A percentile compares a stretch with the other conserved stretches of the same genome.
These are phyloP conservation scores for Prosopocoilus inquinatus DNA, from an alignment of 2,888 invertebrate genomes.

Conservation along the genomic window DNA sequence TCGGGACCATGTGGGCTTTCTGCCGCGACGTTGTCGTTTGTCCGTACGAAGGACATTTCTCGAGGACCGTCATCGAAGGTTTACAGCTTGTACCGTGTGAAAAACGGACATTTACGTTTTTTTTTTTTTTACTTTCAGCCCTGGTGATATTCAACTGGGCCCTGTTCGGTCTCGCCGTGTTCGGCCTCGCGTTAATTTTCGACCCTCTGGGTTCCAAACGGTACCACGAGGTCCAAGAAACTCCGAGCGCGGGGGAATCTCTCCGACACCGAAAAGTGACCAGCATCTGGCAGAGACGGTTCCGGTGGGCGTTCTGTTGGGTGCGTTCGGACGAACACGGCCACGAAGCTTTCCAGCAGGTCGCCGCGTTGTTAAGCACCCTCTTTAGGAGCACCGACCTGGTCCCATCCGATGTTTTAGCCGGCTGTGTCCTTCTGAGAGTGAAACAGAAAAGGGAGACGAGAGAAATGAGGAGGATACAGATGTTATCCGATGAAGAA, in stretches of 20 bases:
- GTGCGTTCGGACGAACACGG: slow-evolving; percentile 71
- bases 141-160: slow-evolving; percentile 82
- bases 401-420: slow-evolving; percentile 85
- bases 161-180: slow-evolving; percentile 68
- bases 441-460: slow-evolving; percentile 74
- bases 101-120: not conserved
- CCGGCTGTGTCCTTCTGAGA: slow-evolving; percentile 80
- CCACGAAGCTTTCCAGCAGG: slow-evolving; percentile 76
- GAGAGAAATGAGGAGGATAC: slow-evolving; percentile 67
- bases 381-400: slow-evolving; percentile 82
- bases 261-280: slow-evolving; percentile 69
- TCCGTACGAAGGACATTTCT: slow-evolving; percentile 65
- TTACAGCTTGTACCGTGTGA: slow-evolving; percentile 37
- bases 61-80: slow-evolving; percentile 72
- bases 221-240: slow-evolving; percentile 63
- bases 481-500: slow-evolving; percentile 61
- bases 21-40: slow-evolving; percentile 65
- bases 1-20: slow-evolving; percentile 82
- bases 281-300: slow-evolving; percentile 71
- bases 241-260: slow-evolving; percentile 46
- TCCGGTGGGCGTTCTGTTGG: slow-evolving; percentile 75
- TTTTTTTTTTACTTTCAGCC: slow-evolving; percentile 50
- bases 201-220: slow-evolving; percentile 73
- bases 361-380: slow-evolving; percentile 73
- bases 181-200: slow-evolving; percentile 76